Evolutionary conservation across 2,888 invertebrate species (phyloP).

Genomic region (Nomada hirtipes): DNA sequence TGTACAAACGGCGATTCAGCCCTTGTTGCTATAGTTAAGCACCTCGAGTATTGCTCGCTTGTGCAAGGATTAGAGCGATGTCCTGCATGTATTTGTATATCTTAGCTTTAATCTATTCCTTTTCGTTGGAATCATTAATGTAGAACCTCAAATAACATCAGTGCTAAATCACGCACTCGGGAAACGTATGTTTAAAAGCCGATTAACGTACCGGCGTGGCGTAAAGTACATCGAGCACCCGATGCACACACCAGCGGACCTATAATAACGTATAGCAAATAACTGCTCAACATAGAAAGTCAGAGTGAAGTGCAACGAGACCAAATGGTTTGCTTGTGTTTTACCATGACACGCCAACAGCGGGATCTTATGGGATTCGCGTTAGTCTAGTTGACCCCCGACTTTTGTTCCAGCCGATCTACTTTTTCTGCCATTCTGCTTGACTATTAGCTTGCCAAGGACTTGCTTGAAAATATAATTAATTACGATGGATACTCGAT

Average conservation of each 20-base stretch:
- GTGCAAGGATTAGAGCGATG: not conserved
- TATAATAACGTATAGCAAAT: constrained; percentile 68
- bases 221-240: constrained; percentile 60
- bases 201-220: constrained; percentile 66
- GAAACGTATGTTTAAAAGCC: constrained; percentile 67
- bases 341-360: constrained; percentile 56
- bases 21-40: constrained; percentile 21
- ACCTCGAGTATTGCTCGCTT: constrained; percentile 3
- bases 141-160: constrained; percentile 47
- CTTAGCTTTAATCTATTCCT: constrained; percentile 51
- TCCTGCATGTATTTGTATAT: constrained; percentile 40
- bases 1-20: not conserved
- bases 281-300: constrained; percentile 66
- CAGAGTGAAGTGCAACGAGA: constrained; percentile 35
- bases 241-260: constrained; percentile 57
- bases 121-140: constrained; percentile 52
- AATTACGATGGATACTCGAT: not conserved
- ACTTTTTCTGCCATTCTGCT: not conserved
- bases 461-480: not conserved
- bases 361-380: constrained; percentile 39
- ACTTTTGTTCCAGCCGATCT: constrained; percentile 17
- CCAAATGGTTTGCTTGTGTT: constrained; percentile 61
- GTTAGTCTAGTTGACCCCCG: constrained; percentile 57
- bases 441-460: not conserved
- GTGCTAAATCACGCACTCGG: constrained; percentile 58